Evolutionary conservation across 2,113 vertebrate species (phyloP).

Genomic region (Sorex fumeus): DNA sequence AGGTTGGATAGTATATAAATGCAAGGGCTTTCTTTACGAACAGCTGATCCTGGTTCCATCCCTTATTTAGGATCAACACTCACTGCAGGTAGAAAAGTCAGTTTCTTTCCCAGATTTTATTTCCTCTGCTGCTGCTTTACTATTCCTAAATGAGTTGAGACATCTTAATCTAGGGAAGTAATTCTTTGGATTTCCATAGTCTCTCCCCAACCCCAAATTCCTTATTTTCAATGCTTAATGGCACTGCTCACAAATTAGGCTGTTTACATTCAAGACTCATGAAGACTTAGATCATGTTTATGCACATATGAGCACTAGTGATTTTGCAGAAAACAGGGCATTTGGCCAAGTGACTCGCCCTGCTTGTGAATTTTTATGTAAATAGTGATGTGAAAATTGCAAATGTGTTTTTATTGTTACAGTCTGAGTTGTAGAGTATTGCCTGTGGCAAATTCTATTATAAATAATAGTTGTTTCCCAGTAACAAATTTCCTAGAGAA

Average conservation of each 20-base stretch:
- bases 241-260: background rate
- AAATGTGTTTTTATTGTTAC: conserved; percentile 49
- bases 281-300: background rate
- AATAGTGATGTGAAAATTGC: conserved; percentile 65
- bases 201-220: background rate
- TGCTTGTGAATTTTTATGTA: conserved; percentile 43
- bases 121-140: background rate
- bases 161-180: background rate
- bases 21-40: background rate
- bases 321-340: background rate
- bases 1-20: background rate
- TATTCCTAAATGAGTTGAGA: background rate
- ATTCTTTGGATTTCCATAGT: background rate
- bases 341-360: background rate
- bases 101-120: conserved; percentile 2
- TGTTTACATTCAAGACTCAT: background rate
- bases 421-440: conserved; percentile 25
- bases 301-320: background rate
- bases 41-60: background rate
- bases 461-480: conserved; percentile 19
- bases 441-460: conserved; percentile 10
- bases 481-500: conserved; percentile 27
- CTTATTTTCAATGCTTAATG: background rate
- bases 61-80: background rate
- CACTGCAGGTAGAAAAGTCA: conserved; percentile 1